Evolutionary conservation across 1,140 invertebrate species (phyloP), one percentile per base, ranked within the genome.

Genomic region (Apis laboriosa): DNA sequence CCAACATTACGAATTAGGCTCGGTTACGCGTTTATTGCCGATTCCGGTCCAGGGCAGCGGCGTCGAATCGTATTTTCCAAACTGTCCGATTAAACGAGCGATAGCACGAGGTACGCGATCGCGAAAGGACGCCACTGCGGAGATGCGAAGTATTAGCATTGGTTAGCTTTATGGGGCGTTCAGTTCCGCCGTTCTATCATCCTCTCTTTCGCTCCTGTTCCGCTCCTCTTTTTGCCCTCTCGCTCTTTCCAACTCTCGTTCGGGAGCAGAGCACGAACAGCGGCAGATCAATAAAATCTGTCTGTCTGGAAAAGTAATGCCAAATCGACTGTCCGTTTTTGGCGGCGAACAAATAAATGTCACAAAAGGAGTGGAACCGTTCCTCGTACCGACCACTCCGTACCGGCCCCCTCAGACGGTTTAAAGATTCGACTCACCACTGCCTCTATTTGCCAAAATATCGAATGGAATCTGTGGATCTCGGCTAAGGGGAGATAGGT

Each of bases 81-180:
- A 19, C 49, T 51, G 63, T 58, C 15, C 43, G n/a, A n/a, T 55
- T 28, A 56, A 51, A 55, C 83, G 56, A 71, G 61, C 74, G 66
- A 56, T 7, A 5, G 60, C 43, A 55, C 28, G 75, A 85, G 53
- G 34, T 34, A 28, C 28, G 19, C 15, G 53, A 3, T 86, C 89
- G 80, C 71, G 53, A 71, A 78, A 88, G 85, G 88, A 91, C 92
- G 92, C 92, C 92, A 90, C 89, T 93, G 92, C 90, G 86, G 91
- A 91, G 91, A 93, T 91, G 88, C 91, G 92, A 93, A 92, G 92
- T 94, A 94, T 94, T 94, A 94, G 93, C 93, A 94, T 94, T 94
- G 93, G 93, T 94, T 94, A 94, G 93, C 92, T 94, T 94, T 94
- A 94, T 94, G 93, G 92, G 91, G 92, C 93, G 92, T 94, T 94